Evolutionary conservation across 2,113 vertebrate species (phyloP).

Genomic region (Sigmodon hispidus): DNA sequence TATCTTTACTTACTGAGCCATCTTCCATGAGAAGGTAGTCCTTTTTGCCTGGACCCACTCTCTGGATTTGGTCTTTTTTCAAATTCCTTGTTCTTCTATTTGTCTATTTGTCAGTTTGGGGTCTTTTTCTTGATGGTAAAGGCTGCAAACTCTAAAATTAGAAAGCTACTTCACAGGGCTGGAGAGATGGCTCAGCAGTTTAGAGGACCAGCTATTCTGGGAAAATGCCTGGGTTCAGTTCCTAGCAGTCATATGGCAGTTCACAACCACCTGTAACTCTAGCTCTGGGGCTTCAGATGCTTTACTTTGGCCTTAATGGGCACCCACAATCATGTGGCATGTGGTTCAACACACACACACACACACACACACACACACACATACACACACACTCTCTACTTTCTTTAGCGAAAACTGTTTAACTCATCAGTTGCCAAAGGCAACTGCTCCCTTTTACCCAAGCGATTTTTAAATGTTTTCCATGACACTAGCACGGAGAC

Average conservation of each 20-base stretch:
- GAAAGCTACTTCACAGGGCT: background rate
- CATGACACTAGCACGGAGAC: background rate
- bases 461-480: slow-evolving; percentile 13
- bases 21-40: background rate
- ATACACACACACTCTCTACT: background rate
- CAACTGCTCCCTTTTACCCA: background rate
- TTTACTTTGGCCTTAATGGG: background rate
- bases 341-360: background rate
- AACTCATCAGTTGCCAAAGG: background rate
- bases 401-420: slow-evolving; percentile 13
- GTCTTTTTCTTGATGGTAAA: background rate
- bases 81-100: background rate
- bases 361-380: background rate
- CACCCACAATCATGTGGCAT: background rate
- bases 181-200: background rate
- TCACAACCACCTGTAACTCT: background rate
- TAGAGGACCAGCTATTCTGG: background rate
- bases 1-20: background rate
- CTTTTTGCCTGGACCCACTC: no score
- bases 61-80: background rate
- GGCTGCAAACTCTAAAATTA: background rate
- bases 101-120: background rate
- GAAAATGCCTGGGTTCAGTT: background rate
- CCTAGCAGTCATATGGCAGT: no score
- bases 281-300: background rate